Percentiles rank a stretch among this genome's conserved stretches.
These are phyloP conservation scores for Spongilla lacustris DNA, from an alignment of 37 sponge, comb jelly and placozoan genomes.

Conservation along the genomic window DNA sequence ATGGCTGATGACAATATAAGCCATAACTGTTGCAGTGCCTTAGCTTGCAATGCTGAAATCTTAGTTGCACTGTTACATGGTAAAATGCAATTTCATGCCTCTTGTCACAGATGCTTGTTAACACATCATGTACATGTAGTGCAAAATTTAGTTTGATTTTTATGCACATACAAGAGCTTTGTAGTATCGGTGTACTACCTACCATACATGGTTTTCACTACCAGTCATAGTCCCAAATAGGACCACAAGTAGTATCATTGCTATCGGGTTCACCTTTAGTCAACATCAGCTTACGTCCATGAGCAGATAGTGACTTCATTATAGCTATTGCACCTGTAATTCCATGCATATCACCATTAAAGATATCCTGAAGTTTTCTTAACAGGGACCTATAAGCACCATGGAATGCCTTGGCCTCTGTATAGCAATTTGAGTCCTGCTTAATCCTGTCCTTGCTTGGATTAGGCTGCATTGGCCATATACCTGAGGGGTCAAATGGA, in stretches of 20 bases:
- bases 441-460: constrained; percentile 18
- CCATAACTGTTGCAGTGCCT: too few species aligned
- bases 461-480: constrained; percentile 77
- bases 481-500: constrained; percentile 51
- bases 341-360: neutral
- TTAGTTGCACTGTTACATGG: too few species aligned
- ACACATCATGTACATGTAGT: too few species aligned
- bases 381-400: constrained; percentile 32
- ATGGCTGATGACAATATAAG: too few species aligned
- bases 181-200: too few species aligned
- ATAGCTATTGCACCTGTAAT: neutral
- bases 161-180: too few species aligned
- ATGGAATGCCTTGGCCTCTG: constrained; percentile 56
- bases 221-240: constrained; percentile 70
- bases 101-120: too few species aligned
- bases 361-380: constrained; percentile 42
- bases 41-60: too few species aligned
- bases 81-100: too few species aligned
- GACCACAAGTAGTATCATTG: constrained; percentile 14
- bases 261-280: neutral
- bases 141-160: too few species aligned
- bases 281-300: neutral
- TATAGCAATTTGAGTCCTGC: constrained; percentile 32
- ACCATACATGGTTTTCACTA: too few species aligned
- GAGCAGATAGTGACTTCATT: neutral